A percentile compares a stretch with the other conserved stretches of the same genome.
Evolutionary conservation across 2,888 invertebrate genomes (phyloP).

Genomic region (Leucania comma): DNA sequence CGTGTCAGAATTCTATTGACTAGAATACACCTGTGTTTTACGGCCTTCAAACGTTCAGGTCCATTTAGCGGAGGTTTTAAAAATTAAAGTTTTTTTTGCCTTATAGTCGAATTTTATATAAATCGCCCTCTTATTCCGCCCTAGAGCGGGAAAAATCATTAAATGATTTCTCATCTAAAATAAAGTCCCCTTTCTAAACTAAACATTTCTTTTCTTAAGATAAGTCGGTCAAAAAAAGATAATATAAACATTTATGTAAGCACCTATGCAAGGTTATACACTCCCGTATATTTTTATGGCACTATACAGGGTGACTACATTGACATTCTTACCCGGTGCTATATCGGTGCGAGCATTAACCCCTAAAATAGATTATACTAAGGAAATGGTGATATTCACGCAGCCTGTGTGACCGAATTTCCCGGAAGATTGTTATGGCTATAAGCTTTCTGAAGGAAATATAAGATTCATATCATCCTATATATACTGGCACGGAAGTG

Average conservation of each 20-base stretch:
- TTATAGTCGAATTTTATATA: too few species aligned
- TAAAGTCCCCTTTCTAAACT: too few species aligned
- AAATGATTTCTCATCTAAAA: too few species aligned
- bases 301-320: slow-evolving; percentile 55
- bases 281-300: slow-evolving; percentile 57
- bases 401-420: slow-evolving; percentile 66
- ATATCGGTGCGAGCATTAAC: slow-evolving; percentile 70
- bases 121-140: too few species aligned
- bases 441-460: slow-evolving; percentile 67
- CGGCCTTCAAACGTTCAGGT: too few species aligned
- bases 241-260: slow-evolving; percentile 37
- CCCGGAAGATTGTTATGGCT: slow-evolving; percentile 66
- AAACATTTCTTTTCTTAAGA: too few species aligned
- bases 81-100: too few species aligned
- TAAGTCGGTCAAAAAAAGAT: slow-evolving; percentile 26
- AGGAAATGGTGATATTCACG: slow-evolving; percentile 70
- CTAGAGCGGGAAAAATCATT: too few species aligned
- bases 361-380: slow-evolving; percentile 71
- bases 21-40: too few species aligned
- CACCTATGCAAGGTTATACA: slow-evolving; percentile 22
- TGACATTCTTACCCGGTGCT: slow-evolving; percentile 61
- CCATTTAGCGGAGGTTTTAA: too few species aligned
- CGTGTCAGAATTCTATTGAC: too few species aligned
- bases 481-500: slow-evolving; percentile 35
- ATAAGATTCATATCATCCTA: slow-evolving; percentile 64